Conservation (phyloP, 2,113 vertebrate species). For the Plestiodon gilberti region DNA sequence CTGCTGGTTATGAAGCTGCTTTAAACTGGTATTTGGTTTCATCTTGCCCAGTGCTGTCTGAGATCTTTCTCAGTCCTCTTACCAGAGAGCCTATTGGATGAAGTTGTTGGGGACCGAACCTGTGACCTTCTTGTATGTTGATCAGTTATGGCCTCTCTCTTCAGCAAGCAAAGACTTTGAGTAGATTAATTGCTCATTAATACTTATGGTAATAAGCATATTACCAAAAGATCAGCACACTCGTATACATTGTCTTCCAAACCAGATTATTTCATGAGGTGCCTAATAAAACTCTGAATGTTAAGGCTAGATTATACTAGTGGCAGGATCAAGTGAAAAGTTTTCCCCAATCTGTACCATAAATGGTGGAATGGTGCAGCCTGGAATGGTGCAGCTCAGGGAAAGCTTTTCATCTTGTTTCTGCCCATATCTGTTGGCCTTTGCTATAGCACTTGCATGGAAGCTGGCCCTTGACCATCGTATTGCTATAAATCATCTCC, state of each 20-base stretch:
- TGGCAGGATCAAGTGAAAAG: background rate
- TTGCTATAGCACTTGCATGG: background rate
- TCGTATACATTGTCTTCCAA: background rate
- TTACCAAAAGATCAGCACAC: background rate
- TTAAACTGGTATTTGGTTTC: background rate
- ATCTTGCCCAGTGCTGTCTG: background rate
- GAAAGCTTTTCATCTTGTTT: background rate
- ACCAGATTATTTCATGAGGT: background rate
- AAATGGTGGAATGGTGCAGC: no score
- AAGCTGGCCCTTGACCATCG: background rate
- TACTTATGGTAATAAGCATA: background rate
- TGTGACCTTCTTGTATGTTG: background rate
- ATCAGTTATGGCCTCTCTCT: no score
- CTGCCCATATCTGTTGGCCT: background rate
- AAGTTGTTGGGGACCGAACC: background rate
- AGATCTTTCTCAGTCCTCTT: background rate
- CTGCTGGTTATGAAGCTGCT: no score
- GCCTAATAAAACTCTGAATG: background rate
- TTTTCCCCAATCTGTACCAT: background rate
- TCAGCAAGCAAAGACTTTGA: no score
- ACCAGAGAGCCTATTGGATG: background rate
- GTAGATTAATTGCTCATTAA: no score
- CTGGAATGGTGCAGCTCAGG: background rate
- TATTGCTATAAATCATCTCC: background rate
- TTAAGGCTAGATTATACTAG: background rate